Evolutionary conservation across 2,797 vertebrate genomes (phyloP).

Genomic region (Notolepis coatsorum): DNA sequence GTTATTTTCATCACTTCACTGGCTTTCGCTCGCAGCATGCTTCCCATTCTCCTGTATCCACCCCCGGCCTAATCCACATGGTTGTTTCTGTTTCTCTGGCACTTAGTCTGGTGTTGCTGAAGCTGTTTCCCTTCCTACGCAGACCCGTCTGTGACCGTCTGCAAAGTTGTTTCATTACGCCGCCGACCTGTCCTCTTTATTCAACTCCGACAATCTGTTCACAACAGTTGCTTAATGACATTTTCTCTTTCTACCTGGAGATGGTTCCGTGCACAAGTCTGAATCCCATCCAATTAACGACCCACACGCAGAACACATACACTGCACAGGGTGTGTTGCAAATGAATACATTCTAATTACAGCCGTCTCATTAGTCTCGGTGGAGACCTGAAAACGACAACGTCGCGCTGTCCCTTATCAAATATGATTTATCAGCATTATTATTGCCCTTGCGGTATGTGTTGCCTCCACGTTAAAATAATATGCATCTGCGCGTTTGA

Average conservation of each 20-base stretch:
- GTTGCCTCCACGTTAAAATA: constrained; percentile 68
- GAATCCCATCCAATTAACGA: constrained; percentile 42
- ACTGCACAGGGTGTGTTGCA: constrained; percentile 39
- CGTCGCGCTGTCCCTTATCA: constrained; percentile 69
- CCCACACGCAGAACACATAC: constrained; percentile 27
- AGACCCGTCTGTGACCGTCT: constrained; percentile 37
- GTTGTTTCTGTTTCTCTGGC: constrained; percentile 52
- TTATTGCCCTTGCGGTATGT: constrained; percentile 59
- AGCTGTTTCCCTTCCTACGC: constrained; percentile 43
- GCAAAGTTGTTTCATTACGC: constrained; percentile 66
- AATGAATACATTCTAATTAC: constrained; percentile 57
- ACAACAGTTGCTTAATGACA: constrained; percentile 62
- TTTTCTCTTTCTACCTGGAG: constrained; percentile 58
- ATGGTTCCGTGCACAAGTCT: constrained; percentile 35
- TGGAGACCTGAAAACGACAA: constrained; percentile 64
- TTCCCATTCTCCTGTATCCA: constrained; percentile 6
- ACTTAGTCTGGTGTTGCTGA: constrained; percentile 57
- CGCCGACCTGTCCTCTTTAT: constrained; percentile 61
- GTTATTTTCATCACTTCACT: constrained; percentile 12
- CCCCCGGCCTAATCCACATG: constrained; percentile 30
- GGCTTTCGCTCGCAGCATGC: constrained; percentile 35
- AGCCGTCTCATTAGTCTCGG: constrained; percentile 61
- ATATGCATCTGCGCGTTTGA: constrained; percentile 74
- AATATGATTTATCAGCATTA: constrained; percentile 81
- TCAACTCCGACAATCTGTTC: constrained; percentile 70